A percentile compares a stretch with the other conserved stretches of the same genome.
Conservation (phyloP, 2,113 vertebrate genomes). For the Lophius piscatorius region DNA sequence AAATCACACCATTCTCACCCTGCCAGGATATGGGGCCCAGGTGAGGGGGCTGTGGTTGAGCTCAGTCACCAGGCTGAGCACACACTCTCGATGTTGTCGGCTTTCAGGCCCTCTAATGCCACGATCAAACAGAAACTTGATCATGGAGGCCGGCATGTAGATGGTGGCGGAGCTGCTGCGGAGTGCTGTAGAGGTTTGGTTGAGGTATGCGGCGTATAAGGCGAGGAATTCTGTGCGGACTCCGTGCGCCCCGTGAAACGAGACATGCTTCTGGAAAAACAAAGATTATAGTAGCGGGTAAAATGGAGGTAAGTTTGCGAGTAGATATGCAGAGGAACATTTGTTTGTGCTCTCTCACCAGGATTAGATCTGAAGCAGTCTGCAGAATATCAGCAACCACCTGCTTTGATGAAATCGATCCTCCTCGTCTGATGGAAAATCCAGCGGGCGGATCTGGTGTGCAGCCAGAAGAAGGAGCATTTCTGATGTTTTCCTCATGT, state of each 20-base stretch:
- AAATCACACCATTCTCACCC: slow-evolving; percentile 62
- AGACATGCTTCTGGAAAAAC: slow-evolving; percentile 68
- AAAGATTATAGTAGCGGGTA: background rate
- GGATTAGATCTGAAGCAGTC: slow-evolving; percentile 68
- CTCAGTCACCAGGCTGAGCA: slow-evolving; percentile 69
- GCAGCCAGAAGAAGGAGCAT: background rate
- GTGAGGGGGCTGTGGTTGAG: slow-evolving; percentile 69
- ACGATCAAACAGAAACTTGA: slow-evolving; percentile 18
- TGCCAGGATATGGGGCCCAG: slow-evolving; percentile 18
- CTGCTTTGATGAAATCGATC: slow-evolving; percentile 15
- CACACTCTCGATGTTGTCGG: slow-evolving; percentile 47
- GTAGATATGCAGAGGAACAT: background rate
- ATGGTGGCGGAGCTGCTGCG: slow-evolving; percentile 57
- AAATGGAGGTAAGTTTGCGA: background rate
- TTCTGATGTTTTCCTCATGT: background rate
- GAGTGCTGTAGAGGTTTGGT: slow-evolving; percentile 41
- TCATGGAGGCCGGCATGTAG: slow-evolving; percentile 67
- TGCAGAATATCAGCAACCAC: slow-evolving; percentile 61
- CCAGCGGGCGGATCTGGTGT: background rate
- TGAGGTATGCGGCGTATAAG: slow-evolving; percentile 38
- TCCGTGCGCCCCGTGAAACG: slow-evolving; percentile 40
- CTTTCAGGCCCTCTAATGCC: background rate
- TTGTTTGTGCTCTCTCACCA: slow-evolving; percentile 75
- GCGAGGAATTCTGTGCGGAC: slow-evolving; percentile 55
- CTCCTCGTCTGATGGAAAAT: background rate